Evolutionary conservation across 2,113 vertebrate genomes (phyloP), one percentile per base, ranked within the genome.

Genomic region (Rhombomys opimus): DNA sequence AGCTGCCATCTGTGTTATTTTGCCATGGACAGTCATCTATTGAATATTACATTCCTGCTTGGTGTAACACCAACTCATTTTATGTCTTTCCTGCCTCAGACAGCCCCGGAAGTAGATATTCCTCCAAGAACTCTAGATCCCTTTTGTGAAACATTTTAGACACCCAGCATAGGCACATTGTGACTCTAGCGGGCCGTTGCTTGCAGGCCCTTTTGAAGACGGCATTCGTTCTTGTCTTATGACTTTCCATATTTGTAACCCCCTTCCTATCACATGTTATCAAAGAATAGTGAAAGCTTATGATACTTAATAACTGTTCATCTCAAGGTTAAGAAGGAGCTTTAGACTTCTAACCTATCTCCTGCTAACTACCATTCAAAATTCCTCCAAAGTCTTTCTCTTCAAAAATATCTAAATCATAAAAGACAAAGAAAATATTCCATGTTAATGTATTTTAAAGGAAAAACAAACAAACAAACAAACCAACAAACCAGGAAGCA

Each of bases 321-420:
- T 81, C 81, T 97, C 22, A 57, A 86, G n/a, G 17, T 50, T 91
- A 89, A 38, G 30, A 78, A 89, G 41, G 25, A 67, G 17, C 72
- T 89, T 95, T 46, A 89, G 73, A 50, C 30, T 46, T 41, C 30
- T 63, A 59, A 27, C 11, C 9, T 4, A 2, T 77, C 73, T n/a
- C 7, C 50, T 65, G 2, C 90, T 77, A 61, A 91, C 15, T 76
- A 65, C 5, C 68, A 9, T 50, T 73, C 22, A 41, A 12, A n/a
- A n/a, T 70, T 87, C 87, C 13, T 87, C 59, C 0, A 78, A n/a
- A 38, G 63, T 2, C 38, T 91, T 57, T 76, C 1, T 89, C 50
- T 77, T 89, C n/a, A 91, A 81, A 95, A 91, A 46, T 15, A 72
- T 81, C 4, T 93, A 87, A 87, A 25, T 65, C 65, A 89, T 57